Evolutionary conservation across 1,140 invertebrate species (phyloP), one percentile per base, ranked within the genome.

Genomic region (Hyles euphorbiae): DNA sequence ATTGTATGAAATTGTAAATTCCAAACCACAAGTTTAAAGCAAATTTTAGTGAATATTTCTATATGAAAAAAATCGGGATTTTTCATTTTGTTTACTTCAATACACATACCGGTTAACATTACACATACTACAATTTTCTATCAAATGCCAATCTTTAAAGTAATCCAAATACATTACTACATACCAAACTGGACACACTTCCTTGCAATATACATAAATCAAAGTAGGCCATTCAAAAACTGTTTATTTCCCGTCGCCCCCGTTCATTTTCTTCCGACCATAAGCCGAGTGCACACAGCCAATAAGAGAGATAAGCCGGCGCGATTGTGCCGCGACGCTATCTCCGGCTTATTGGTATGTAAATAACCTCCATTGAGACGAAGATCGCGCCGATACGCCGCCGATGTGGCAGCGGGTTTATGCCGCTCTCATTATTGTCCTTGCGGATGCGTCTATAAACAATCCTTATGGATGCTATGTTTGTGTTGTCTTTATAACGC

Each of bases 321-420:
- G 63, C 55, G 66, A 65, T 65, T 63, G 66, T 70, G 70, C 58
- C 67, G 70, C 58, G 58, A 70, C 70, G 72, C 72, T 83, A 85
- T 83, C 81, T 79, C 58, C 72, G 65, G 67, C 81, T 87, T 84
- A 87, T 87, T 87, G 83, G 80, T 84, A 84, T 86, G 81, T 84
- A 86, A 86, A 86, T 86, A 83, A 79, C 78, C 73, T 78, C 81
- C 77, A 80, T 86, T 83, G 75, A 83, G 72, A 67, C 74, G 67
- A 75, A 83, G 80, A 85, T 82, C 72, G 74, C 48, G 47, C 61
- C 63, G 81, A 83, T 82, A 82, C 65, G 68, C 71, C 78, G 75
- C 75, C 78, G 63, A 68, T 80, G 75, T 78, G 78, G 80, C 78
- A 80, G 72, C 70, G 75, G 52, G 71, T 83, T 85, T 85, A 85